Conservation (phyloP, 2,797 vertebrate species). For the Chrosomus eos region DNA sequence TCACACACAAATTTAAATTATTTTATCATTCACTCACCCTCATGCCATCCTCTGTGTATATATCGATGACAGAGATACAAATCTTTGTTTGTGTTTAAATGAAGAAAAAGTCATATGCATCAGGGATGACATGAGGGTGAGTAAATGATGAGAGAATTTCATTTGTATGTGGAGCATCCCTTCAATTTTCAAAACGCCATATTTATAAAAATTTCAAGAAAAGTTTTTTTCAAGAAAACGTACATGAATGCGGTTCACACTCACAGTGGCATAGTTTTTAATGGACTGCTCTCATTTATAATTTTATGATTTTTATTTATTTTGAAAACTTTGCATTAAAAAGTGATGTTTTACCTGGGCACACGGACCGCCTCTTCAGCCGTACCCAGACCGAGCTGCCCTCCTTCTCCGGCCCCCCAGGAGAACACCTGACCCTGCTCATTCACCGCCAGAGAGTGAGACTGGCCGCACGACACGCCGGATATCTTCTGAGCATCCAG, state of each 20-base stretch:
- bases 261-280: neutral
- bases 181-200: too few species aligned
- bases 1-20: neutral
- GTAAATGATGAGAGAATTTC: neutral
- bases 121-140: neutral
- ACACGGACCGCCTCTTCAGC: conserved; percentile 84
- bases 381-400: conserved; percentile 90
- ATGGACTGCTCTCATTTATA: neutral
- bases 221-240: too few species aligned
- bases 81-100: neutral
- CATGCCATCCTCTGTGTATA: neutral
- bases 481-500: conserved; percentile 91
- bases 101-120: neutral
- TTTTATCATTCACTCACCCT: neutral
- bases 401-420: conserved; percentile 91
- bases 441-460: conserved; percentile 89
- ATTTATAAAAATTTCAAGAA: neutral
- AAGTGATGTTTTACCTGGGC: conserved; percentile 82
- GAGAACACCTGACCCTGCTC: conserved; percentile 93
- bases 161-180: neutral
- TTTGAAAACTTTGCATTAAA: neutral
- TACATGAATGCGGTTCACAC: neutral
- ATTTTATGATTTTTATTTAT: neutral
- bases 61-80: neutral
- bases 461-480: conserved; percentile 88